phyloP scores from a whole-genome alignment of 2,797 vertebrate species.

The Pelobates cultripes region DNA sequence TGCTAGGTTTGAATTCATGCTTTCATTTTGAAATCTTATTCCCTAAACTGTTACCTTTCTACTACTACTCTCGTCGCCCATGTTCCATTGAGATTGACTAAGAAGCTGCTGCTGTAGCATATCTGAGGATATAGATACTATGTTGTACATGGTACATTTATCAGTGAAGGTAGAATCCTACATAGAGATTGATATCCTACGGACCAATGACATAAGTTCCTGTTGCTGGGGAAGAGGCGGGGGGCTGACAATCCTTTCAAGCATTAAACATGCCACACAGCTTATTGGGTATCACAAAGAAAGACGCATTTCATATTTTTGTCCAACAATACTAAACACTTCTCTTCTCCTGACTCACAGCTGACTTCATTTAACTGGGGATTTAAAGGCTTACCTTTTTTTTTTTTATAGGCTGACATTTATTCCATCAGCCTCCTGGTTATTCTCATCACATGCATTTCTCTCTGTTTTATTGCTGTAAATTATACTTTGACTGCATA shows the following conservation, averaged over 20 bases:
- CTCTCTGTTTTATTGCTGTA: neutral
- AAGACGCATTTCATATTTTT: slow-evolving; percentile 19
- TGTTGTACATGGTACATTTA: too few relatives aligned
- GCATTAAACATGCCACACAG: neutral
- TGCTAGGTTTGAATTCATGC: too few relatives aligned
- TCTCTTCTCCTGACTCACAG: slow-evolving; percentile 12
- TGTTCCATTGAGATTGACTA: too few relatives aligned
- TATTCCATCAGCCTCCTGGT: neutral
- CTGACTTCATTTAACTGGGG: slow-evolving; percentile 1
- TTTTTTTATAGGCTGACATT: slow-evolving; percentile 21
- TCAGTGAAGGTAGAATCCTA: too few relatives aligned
- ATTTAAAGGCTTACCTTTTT: slow-evolving; percentile 25
- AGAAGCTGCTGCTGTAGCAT: too few relatives aligned
- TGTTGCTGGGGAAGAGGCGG: neutral
- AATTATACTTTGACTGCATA: neutral
- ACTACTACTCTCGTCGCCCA: too few relatives aligned
- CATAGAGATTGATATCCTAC: too few relatives aligned
- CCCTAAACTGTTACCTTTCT: too few relatives aligned
- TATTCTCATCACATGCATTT: neutral
- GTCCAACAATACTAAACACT: slow-evolving; percentile 11
- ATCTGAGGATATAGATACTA: too few relatives aligned
- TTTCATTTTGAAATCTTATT: too few relatives aligned
- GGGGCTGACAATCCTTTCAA: neutral
- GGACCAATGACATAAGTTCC: too few relatives aligned
- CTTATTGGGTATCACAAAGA: slow-evolving; percentile 12